Evolutionary conservation across 2,113 vertebrate species (phyloP).

Genomic region (Solea solea): DNA sequence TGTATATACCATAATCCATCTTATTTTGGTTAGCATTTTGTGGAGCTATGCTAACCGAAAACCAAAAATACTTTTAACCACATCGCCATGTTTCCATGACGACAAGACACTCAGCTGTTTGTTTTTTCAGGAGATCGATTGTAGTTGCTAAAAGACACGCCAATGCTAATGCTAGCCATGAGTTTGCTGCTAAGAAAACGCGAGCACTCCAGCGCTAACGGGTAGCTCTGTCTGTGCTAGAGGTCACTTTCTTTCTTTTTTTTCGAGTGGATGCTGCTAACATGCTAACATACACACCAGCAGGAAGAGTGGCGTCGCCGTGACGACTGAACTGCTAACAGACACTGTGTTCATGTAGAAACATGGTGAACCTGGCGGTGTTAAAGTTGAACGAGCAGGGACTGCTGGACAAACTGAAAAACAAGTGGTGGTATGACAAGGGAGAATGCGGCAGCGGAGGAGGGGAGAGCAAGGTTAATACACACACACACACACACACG

Average conservation of each 20-base stretch:
- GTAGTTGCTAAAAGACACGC: neutral
- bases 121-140: slow-evolving; percentile 11
- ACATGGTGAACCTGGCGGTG: slow-evolving; percentile 77
- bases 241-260: neutral
- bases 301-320: slow-evolving; percentile 25
- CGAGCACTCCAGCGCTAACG: slow-evolving; percentile 6
- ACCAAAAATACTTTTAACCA: neutral
- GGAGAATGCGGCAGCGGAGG: slow-evolving; percentile 78
- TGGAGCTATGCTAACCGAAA: neutral
- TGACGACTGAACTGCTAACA: slow-evolving; percentile 63
- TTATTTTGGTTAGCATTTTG: too few species aligned
- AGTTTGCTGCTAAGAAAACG: slow-evolving; percentile 12
- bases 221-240: slow-evolving; percentile 25
- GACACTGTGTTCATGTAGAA: slow-evolving; percentile 76
- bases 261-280: slow-evolving; percentile 12
- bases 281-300: slow-evolving; percentile 27
- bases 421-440: slow-evolving; percentile 80
- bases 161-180: slow-evolving; percentile 6
- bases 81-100: neutral
- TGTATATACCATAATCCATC: too few species aligned
- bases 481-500: slow-evolving; percentile 44
- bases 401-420: slow-evolving; percentile 80
- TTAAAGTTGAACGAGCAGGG: slow-evolving; percentile 80
- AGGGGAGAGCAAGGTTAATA: slow-evolving; percentile 79
- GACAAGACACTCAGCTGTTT: neutral